Evolutionary conservation across 2,797 vertebrate genomes (phyloP), one percentile per base, ranked within the genome.

Genomic region (Phylloscopus collybita): DNA sequence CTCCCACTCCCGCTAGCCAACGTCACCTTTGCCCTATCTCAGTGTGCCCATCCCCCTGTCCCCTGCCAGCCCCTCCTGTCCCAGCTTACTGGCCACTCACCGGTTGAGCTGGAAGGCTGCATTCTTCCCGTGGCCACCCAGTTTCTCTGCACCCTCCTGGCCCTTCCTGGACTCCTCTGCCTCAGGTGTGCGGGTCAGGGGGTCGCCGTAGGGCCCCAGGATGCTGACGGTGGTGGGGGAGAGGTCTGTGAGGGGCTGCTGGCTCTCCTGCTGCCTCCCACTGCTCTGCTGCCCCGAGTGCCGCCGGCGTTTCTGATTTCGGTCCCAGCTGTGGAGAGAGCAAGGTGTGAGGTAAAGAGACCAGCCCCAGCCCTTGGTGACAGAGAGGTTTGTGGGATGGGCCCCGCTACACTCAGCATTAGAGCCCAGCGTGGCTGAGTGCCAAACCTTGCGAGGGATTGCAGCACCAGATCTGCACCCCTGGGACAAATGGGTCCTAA

Each of bases 91-190:
- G 2, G n/a, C 19, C 20, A 54, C 95, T 97, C 97, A 98, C 98
- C 98, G 97, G 96, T 98, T 98, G 72, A 98, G 97, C 95, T 98
- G 98, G 97, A 98, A 98, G 84, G 98, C 97, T 25, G 92, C 91
- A 19, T 71, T 96, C 83, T 97, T 97, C 79, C 94, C 92, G 0
- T 88, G 93, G 66, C 88, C 91, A 36, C 93, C 90, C 66, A 97
- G 86, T 64, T 97, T 97, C 65, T 96, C 96, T 6, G 60, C 64
- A 61, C 88, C 71, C 66, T 97, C 95, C 62, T 96, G 95, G 61
- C 88, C 96, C 86, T 97, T 96, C 83, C 97, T 97, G 96, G 97
- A 90, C 71, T 97, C 96, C 73, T 97, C 97, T 0, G 84, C 80
- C 93, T 98, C 98, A 2, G 98, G 95, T 1, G 96, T 97, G 20